phyloP scores from a whole-genome alignment of 1,140 invertebrate genomes.

The Pogonognathellus flavescens region DNA sequence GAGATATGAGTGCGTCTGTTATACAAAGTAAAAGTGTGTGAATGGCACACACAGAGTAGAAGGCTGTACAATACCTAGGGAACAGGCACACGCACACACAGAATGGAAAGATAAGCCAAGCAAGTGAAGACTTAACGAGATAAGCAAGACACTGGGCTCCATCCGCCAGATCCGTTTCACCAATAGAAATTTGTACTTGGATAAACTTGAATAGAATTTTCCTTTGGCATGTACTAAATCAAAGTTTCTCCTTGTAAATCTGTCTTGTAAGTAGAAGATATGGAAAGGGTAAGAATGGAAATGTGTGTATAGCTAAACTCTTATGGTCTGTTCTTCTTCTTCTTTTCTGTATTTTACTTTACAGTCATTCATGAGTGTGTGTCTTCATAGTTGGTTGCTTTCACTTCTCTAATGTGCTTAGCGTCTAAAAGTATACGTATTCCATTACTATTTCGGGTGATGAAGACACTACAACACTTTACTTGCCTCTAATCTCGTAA shows the following conservation, averaged over 20 bases:
- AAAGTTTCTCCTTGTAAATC: conserved; percentile 43
- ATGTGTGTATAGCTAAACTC: not conserved
- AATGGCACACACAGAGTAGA: not conserved
- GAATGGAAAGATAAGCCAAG: not conserved
- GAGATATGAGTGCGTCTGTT: not conserved
- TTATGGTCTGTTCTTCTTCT: not conserved
- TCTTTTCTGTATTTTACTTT: not conserved
- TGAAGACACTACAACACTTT: too few species aligned
- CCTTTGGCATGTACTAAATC: conserved; percentile 49
- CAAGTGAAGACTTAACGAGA: conserved; percentile 38
- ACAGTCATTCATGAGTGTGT: too few species aligned
- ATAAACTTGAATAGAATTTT: conserved; percentile 33
- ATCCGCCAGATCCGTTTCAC: conserved; percentile 36
- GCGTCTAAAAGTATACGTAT: too few species aligned
- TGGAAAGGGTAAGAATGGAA: conserved; percentile 7
- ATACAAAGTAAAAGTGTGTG: too few species aligned
- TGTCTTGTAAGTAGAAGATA: conserved; percentile 6
- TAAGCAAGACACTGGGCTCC: conserved; percentile 27
- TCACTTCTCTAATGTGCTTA: too few species aligned
- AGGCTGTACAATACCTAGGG: not conserved
- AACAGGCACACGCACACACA: not conserved
- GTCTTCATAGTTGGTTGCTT: too few species aligned
- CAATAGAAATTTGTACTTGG: conserved; percentile 44
- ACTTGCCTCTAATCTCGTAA: too few species aligned
- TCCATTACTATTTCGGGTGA: too few species aligned